Conservation (phyloP, 2,888 invertebrate genomes). For the Drosophila merina region DNA sequence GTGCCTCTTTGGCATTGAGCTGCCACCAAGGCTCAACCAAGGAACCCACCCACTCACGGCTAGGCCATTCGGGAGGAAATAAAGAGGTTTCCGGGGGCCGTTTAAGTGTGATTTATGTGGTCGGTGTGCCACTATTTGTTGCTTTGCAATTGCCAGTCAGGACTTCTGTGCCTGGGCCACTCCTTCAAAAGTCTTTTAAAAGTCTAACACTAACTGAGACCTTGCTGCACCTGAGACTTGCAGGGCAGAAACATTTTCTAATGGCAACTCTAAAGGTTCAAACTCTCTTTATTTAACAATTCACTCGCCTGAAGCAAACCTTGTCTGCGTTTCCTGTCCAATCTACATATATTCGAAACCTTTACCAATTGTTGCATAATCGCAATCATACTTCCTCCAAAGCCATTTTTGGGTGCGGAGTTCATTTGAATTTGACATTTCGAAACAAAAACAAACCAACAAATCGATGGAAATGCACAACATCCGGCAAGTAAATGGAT, state of each 20-base stretch:
- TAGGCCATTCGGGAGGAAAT: conserved; percentile 35
- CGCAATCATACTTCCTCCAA: conserved; percentile 15
- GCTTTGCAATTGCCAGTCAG: conserved; percentile 45
- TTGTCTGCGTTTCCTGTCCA: no score
- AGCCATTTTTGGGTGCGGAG: conserved; percentile 30
- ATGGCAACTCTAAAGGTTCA: neutral
- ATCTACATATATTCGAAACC: neutral
- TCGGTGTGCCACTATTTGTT: conserved; percentile 36
- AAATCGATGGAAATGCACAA: conserved; percentile 36
- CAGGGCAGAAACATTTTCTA: neutral
- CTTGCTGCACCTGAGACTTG: neutral
- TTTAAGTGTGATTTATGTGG: conserved; percentile 67
- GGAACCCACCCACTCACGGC: conserved; percentile 23
- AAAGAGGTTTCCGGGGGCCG: conserved; percentile 30
- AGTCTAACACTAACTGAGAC: conserved; percentile 1
- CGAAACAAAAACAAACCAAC: conserved; percentile 11
- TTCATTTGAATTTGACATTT: conserved; percentile 12
- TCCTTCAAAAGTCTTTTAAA: conserved; percentile 6
- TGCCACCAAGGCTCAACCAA: neutral
- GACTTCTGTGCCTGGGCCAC: neutral
- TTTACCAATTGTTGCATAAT: conserved; percentile 8
- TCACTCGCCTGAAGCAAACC: neutral
- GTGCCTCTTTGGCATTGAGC: conserved; percentile 52
- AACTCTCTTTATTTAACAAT: neutral
- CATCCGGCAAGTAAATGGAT: conserved; percentile 32